Base-by-base conservation (phyloP, 2,797 vertebrate genomes). In the Oreonectes daqikongensis region DNA sequence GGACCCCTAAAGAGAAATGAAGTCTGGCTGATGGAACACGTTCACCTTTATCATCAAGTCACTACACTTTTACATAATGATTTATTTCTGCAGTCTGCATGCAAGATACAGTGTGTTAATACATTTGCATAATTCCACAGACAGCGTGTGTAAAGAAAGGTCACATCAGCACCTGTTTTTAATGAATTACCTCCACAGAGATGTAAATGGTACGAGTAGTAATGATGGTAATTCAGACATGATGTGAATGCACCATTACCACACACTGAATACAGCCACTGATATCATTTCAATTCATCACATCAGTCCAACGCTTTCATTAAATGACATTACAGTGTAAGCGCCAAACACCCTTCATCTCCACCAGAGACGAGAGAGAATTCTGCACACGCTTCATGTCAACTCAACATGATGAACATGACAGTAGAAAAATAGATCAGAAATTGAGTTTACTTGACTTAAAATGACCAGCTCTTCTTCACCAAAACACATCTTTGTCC, bases 21-120 rank as follows among this genome's bases (percentile, higher is more conserved):
- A 89, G 75, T 88, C 86, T 78, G 75, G 88, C 83, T 81, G 86
- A 90, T 86, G 88, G 84, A 84, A 79, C 83, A 81, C 5, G 78
- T 81, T 88, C 85, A 87, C 85, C 87, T 87, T 89, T 87, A 88
- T 90, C 89, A 90, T 87, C 88, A 83, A 0, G 17, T 74, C 55
- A 53, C 32, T 38, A 12, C 17, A 40, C 15, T 55, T 55, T 28
- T 57, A 57, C 26, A 17, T 30, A 57, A 28, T 57, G 24, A n/a
- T 1, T 10, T 30, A 20, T 57, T 17, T 28, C 55, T 57, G 55
- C 55, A 57, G 53, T 32, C 12, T 12, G 12, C 40, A 14, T 42
- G 40, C 40, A 35, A 10, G 35, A 35, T 1, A 10, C 8, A 6
- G 35, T 2, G 35, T 9, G 35, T 9, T 50, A 50, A 18, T n/a